These are phyloP conservation scores for Eurytoma adleriae DNA, from an alignment of 2,888 invertebrate genomes.

Conservation along the genomic window DNA sequence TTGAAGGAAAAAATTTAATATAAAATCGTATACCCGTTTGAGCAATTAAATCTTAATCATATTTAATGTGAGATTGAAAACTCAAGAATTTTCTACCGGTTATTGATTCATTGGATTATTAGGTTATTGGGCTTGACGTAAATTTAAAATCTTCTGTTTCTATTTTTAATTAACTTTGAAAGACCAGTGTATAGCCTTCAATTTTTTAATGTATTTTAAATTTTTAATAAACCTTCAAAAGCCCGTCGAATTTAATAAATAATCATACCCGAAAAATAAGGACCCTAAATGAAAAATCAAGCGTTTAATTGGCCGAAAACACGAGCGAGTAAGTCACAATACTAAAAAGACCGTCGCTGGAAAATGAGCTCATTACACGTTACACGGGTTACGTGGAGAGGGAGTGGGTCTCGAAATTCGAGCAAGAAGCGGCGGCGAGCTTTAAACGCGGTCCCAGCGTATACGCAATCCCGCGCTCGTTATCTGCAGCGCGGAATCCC, in stretches of 20 bases:
- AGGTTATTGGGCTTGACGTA: too few species aligned
- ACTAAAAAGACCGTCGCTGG: conserved; percentile 12
- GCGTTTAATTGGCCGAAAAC: conserved; percentile 15
- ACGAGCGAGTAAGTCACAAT: conserved; percentile 6
- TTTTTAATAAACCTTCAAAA: too few species aligned
- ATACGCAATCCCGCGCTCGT: conserved; percentile 43
- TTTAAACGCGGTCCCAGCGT: background rate
- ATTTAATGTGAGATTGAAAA: too few species aligned
- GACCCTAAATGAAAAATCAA: background rate
- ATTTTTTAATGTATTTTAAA: too few species aligned
- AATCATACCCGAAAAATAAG: background rate
- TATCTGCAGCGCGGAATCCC: conserved; percentile 25
- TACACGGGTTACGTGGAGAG: background rate
- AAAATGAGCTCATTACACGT: conserved; percentile 47
- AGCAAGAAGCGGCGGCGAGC: conserved; percentile 4
- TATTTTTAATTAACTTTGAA: too few species aligned
- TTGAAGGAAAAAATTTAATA: too few species aligned
- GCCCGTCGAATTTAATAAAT: background rate
- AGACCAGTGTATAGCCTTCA: too few species aligned
- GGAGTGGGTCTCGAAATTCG: background rate
- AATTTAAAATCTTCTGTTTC: too few species aligned
- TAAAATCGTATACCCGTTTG: too few species aligned
- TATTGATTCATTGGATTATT: too few species aligned
- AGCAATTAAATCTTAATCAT: too few species aligned
- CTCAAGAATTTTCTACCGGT: too few species aligned